Evolutionary conservation across 2,113 vertebrate species (phyloP), one percentile per base, ranked within the genome.

Genomic region (Vulpes lagopus): DNA sequence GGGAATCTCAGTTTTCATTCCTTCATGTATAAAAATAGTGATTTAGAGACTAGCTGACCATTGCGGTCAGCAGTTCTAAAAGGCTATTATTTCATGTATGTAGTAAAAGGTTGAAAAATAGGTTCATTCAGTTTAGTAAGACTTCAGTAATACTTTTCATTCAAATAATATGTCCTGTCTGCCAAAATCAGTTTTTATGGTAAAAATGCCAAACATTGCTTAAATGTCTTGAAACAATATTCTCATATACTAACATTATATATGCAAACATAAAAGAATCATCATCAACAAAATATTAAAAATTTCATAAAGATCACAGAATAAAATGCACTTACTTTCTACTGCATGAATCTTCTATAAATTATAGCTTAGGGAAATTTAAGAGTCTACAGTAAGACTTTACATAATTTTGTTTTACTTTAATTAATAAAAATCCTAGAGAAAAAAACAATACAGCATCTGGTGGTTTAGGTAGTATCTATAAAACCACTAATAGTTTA

Each of bases 51-150:
- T n/a, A 7, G 32, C 1, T 95, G 25, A 91, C 3, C 78, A 94
- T 15, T 80, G 43, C 43, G 43, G 43, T 7, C 43, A 43, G 43
- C 51, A 79, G 27, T 86, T 83, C 55, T 89, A 79, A 94, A 88
- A 88, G 64, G 69, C 32, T 80, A 27, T 71, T 49, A 73, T 14
- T 64, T n/a, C 27, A 87, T 55, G 57, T 91, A 67, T 91, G 30
- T 57, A 81, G 59, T 51, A 83, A 83, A 64, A 84, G 6, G 60
- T 10, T 93, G 65, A 83, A 83, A 82, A 83, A 20, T 12, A 95
- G 71, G 92, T 96, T 69, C 51, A 74, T 92, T 94, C 15, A 89
- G 73, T 80, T 92, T 92, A 96, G 0, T 88, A 92, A 96, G 53
- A 86, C 11, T 80, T 94, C 4, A 76, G 32, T 51, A 88, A 94